Percentiles rank a stretch among this genome's conserved stretches.
Evolutionary conservation across 1,140 invertebrate genomes (phyloP).

Genomic region (Phymastichus coffea): DNA sequence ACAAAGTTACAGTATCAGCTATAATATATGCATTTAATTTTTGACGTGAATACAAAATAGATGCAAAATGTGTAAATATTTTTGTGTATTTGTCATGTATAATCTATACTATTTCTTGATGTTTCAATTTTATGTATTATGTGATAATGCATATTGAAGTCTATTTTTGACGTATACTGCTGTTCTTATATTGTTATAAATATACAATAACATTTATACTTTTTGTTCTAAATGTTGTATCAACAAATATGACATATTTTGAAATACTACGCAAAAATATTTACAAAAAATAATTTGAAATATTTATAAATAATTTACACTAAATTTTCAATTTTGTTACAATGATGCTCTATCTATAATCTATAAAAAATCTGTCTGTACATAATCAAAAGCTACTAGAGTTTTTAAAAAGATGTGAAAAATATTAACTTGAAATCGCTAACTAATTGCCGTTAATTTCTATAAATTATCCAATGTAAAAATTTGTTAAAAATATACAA

Average conservation of each 20-base stretch:
- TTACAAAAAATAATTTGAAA: neutral
- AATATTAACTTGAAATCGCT: too few species aligned
- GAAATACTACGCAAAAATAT: neutral
- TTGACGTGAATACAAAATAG: neutral
- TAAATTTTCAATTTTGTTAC: neutral
- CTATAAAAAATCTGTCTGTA: too few species aligned
- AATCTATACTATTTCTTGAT: too few species aligned
- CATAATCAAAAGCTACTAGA: too few species aligned
- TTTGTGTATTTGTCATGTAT: too few species aligned
- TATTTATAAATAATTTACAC: too few species aligned
- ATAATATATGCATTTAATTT: slow-evolving; percentile 5
- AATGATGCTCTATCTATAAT: too few species aligned
- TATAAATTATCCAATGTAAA: too few species aligned
- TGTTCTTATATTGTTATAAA: neutral
- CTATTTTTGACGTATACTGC: neutral
- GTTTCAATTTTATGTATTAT: neutral
- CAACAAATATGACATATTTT: neutral
- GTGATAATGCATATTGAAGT: neutral
- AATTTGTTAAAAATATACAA: neutral
- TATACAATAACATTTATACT: neutral
- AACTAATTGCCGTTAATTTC: too few species aligned
- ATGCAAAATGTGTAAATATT: too few species aligned
- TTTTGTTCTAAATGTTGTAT: neutral
- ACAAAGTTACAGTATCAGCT: neutral
- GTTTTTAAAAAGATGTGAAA: too few species aligned